Percentiles rank a stretch among this genome's conserved stretches.
phyloP scores from a whole-genome alignment of 1,140 invertebrate species.

The Ips typographus region DNA sequence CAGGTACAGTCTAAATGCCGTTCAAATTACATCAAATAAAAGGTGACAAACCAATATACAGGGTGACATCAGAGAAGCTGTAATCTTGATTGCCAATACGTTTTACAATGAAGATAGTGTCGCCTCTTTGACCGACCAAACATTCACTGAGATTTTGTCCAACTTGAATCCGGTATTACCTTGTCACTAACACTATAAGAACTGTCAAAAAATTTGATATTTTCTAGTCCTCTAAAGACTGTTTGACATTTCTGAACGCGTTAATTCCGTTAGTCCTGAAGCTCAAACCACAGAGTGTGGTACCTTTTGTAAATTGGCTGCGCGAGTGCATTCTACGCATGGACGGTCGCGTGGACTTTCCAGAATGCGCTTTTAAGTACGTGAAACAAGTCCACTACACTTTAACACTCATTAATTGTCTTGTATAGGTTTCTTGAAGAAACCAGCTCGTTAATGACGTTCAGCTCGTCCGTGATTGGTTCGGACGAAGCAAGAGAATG shows the following conservation, averaged over 20 bases:
- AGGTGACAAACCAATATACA: background rate
- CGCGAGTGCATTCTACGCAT: slow-evolving; percentile 33
- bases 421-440: slow-evolving; percentile 34
- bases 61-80: background rate
- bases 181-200: background rate
- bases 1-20: slow-evolving; percentile 23
- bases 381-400: background rate
- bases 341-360: slow-evolving; percentile 40
- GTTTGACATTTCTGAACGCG: slow-evolving; percentile 37
- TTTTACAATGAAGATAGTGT: background rate
- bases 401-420: background rate
- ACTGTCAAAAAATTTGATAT: background rate
- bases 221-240: slow-evolving; percentile 12
- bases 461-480: slow-evolving; percentile 30
- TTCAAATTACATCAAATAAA: background rate
- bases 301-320: slow-evolving; percentile 40
- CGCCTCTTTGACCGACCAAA: slow-evolving; percentile 23
- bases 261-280: slow-evolving; percentile 42
- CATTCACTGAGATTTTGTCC: slow-evolving; percentile 35
- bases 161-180: slow-evolving; percentile 39
- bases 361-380: slow-evolving; percentile 39
- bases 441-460: slow-evolving; percentile 36
- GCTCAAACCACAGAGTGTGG: slow-evolving; percentile 31
- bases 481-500: slow-evolving; percentile 25
- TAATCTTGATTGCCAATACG: background rate